Conservation (phyloP, 2,797 vertebrate species). For the Mormyrops attenuatus region DNA sequence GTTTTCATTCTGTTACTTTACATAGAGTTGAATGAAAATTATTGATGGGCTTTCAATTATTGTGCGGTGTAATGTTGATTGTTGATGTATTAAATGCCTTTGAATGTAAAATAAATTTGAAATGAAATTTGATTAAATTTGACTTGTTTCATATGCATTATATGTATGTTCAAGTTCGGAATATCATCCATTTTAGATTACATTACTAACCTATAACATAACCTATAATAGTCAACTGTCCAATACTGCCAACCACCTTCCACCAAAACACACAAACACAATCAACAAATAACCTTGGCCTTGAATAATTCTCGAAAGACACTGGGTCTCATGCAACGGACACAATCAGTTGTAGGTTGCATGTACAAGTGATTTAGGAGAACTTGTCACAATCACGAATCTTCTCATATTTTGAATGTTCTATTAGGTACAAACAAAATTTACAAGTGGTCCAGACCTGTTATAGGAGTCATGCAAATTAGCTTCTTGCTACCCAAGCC, state of each 20-base stretch:
- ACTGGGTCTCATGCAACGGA: background rate
- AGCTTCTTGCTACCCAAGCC: background rate
- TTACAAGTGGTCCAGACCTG: background rate
- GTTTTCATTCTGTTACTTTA: background rate
- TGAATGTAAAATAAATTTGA: background rate
- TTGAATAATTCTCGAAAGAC: background rate
- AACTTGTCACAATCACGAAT: background rate
- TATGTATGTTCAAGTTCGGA: background rate
- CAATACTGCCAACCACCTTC: background rate
- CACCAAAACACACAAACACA: background rate
- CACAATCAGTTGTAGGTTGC: background rate
- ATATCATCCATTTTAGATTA: background rate
- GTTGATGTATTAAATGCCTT: background rate
- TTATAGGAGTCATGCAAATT: background rate
- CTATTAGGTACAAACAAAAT: background rate
- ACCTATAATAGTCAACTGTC: background rate
- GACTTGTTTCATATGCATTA: background rate
- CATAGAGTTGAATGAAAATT: background rate
- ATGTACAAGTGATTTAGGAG: background rate
- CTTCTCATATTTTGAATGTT: background rate
- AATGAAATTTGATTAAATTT: background rate
- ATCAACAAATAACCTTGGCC: background rate
- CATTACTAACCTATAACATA: background rate
- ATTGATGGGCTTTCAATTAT: background rate
- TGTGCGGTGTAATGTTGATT: background rate